Evolutionary conservation across 2,113 vertebrate species (phyloP), one percentile per base, ranked within the genome.

Genomic region (Blennius ocellaris): DNA sequence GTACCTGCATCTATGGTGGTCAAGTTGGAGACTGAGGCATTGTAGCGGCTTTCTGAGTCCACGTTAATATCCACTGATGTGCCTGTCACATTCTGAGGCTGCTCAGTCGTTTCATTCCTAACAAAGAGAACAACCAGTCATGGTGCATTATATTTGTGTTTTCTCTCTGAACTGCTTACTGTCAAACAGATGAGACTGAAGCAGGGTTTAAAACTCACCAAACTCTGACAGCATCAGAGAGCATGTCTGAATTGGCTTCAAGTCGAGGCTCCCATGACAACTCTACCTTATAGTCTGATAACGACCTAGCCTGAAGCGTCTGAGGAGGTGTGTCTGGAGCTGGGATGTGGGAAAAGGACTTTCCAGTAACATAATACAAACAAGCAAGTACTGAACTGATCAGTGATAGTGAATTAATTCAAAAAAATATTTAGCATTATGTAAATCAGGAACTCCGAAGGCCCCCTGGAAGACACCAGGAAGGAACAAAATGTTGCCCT

Each of bases 221-320:
- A 86, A 99, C 89, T 57, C 94, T 94, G 86, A 98, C 93, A 82
- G 91, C 89, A 91, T 99, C 98, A 94, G 96, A 96, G 78, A 98
- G 94, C 77, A 99, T 96, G 89, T 97, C 94, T 92, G 96, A 96
- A 93, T 97, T 98, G 93, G 96, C 94, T 90, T 97, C 93, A 57
- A 92, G 55, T 0, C 96, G 96, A 69, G 96, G 95, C 92, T 95
- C 87, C 98, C 98, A 99, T 90, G 96, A 97, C 94, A 98, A 95
- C 91, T 94, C 91, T 80, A 97, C 94, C 66, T 92, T 94, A 91
- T 95, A 95, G 93, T 96, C 96, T 83, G 95, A 97, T 92, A 98
- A 93, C 93, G 95, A 96, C 92, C 92, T 95, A 83, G 96, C 89
- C 0, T 73, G 93, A 67, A 98, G 93, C 43, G 92, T 94, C 91